Evolutionary conservation across 2,888 invertebrate genomes (phyloP).

Genomic region (Eristalis intricaria): DNA sequence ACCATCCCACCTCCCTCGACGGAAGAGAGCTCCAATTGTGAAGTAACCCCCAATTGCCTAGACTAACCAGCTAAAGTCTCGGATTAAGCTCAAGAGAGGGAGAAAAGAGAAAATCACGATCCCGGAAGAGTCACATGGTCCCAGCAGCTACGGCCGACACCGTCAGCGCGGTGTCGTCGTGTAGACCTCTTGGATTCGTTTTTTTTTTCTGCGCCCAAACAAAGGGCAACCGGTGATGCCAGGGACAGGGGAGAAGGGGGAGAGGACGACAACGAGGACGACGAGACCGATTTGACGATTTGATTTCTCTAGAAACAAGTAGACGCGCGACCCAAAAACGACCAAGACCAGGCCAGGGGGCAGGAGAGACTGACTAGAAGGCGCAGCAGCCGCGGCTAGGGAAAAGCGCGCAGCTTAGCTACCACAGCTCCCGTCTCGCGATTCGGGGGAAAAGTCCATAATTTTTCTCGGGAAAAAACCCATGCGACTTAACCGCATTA

Average conservation of each 20-base stretch:
- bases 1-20: not conserved
- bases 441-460: slow-evolving; percentile 54
- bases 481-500: slow-evolving; percentile 68
- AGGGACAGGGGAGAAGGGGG: not conserved
- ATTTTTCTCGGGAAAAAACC: slow-evolving; percentile 60
- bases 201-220: not conserved
- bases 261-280: not conserved
- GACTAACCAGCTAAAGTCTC: slow-evolving; percentile 50
- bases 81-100: slow-evolving; percentile 72
- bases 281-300: slow-evolving; percentile 69
- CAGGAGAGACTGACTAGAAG: not conserved
- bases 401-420: not conserved
- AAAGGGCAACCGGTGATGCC: slow-evolving; percentile 13
- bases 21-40: slow-evolving; percentile 45
- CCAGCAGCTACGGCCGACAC: slow-evolving; percentile 21
- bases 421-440: too few relatives aligned
- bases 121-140: slow-evolving; percentile 78
- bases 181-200: slow-evolving; percentile 8
- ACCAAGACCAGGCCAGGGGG: slow-evolving; percentile 3
- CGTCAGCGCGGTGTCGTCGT: not conserved
- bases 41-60: slow-evolving; percentile 62
- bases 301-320: slow-evolving; percentile 69
- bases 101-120: slow-evolving; percentile 79
- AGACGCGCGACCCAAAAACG: slow-evolving; percentile 67
- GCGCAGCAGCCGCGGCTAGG: slow-evolving; percentile 21